Conservation (phyloP, 2,113 vertebrate genomes). For the Romanogobio albipinnatus region DNA sequence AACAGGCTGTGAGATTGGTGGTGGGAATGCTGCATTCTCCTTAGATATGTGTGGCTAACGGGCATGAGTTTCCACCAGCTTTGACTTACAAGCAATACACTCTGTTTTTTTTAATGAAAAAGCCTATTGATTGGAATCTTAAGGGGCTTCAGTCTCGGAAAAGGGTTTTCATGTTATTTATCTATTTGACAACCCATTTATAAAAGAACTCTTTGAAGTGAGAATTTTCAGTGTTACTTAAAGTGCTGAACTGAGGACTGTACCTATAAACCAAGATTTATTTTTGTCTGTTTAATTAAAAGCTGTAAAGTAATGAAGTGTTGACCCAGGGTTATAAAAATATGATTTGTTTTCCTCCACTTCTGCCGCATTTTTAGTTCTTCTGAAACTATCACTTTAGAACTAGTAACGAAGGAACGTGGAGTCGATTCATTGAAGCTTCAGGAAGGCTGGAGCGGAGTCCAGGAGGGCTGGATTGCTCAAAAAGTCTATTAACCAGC, state of each 20-base stretch:
- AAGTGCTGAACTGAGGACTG: neutral
- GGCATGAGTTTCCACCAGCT: slow-evolving; percentile 57
- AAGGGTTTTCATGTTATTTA: slow-evolving; percentile 58
- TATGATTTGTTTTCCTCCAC: neutral
- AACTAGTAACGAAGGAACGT: too few relatives aligned
- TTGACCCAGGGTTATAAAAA: slow-evolving; percentile 27
- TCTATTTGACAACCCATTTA: slow-evolving; percentile 54
- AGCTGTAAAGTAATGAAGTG: neutral
- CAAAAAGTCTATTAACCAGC: too few relatives aligned
- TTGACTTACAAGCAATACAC: slow-evolving; percentile 50
- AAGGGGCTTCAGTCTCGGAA: slow-evolving; percentile 56
- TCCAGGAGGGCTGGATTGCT: too few relatives aligned
- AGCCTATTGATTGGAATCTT: slow-evolving; percentile 66
- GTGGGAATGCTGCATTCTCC: slow-evolving; percentile 66
- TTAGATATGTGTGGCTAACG: slow-evolving; percentile 67
- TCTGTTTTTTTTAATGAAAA: slow-evolving; percentile 68
- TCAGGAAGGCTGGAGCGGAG: too few relatives aligned
- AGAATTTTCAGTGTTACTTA: neutral
- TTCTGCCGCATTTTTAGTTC: neutral
- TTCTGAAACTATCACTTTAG: too few relatives aligned
- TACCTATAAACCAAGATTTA: neutral
- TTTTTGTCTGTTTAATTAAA: slow-evolving; percentile 24
- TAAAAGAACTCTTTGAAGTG: slow-evolving; percentile 61
- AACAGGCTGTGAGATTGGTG: slow-evolving; percentile 65
- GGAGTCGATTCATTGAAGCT: too few relatives aligned